phyloP scores from a whole-genome alignment of 1,140 invertebrate genomes.

The Pristionchus pacificus region DNA sequence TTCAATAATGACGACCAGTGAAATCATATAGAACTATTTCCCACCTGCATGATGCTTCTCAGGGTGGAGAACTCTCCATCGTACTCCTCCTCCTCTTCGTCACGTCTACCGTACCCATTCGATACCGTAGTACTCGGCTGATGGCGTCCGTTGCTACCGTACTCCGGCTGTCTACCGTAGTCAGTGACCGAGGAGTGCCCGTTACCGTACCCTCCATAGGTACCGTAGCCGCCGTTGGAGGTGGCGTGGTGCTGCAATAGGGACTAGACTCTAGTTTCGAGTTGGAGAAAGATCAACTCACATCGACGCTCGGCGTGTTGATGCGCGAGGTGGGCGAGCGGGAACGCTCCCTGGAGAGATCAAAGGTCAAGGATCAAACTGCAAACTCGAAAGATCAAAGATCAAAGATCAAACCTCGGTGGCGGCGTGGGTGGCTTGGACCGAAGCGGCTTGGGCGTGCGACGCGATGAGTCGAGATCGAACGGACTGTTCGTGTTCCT shows the following conservation, averaged over 20 bases:
- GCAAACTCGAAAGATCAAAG: not conserved
- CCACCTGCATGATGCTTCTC: slow-evolving; percentile 35
- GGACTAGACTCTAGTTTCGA: no score
- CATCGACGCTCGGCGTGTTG: slow-evolving; percentile 17
- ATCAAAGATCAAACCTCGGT: slow-evolving; percentile 19
- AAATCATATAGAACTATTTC: no score
- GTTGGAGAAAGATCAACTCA: no score
- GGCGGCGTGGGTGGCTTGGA: slow-evolving; percentile 53
- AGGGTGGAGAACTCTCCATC: slow-evolving; percentile 33
- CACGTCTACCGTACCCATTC: not conserved
- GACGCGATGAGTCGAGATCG: slow-evolving; percentile 14
- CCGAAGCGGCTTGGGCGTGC: slow-evolving; percentile 25
- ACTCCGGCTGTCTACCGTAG: no score
- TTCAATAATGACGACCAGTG: no score
- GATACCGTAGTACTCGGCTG: no score
- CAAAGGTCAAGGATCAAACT: not conserved
- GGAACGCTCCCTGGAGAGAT: slow-evolving; percentile 22
- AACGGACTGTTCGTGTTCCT: slow-evolving; percentile 32
- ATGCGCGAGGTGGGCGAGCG: slow-evolving; percentile 5
- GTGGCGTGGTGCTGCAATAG: no score
- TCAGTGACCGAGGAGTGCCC: no score
- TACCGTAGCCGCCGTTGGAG: no score
- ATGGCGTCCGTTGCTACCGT: no score
- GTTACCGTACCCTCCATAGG: no score
- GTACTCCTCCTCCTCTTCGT: not conserved